phyloP scores from a whole-genome alignment of 2,113 vertebrate species.

The Cheirogaleus medius region DNA sequence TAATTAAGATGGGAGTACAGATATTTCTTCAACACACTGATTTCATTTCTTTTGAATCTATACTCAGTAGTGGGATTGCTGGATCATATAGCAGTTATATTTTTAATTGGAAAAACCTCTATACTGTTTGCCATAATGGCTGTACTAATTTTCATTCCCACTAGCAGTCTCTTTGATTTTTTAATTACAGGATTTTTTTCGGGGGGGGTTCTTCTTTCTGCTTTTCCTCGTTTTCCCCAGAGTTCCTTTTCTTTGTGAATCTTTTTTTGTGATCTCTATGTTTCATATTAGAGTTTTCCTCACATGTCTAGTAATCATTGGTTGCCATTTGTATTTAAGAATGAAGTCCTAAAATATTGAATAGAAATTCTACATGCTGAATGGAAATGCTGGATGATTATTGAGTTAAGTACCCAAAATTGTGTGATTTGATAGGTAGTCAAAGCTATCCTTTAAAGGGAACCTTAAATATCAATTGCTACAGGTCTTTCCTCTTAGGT shows the following conservation, averaged over 20 bases:
- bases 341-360: neutral
- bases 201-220: neutral
- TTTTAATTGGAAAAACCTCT: too few relatives aligned
- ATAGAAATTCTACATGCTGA: neutral
- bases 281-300: neutral
- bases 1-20: too few relatives aligned
- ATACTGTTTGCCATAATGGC: too few relatives aligned
- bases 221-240: neutral
- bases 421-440: neutral
- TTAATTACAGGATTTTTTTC: neutral
- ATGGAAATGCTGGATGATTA: neutral
- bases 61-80: too few relatives aligned
- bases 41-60: too few relatives aligned
- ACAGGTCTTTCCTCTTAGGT: neutral
- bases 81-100: too few relatives aligned
- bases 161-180: neutral
- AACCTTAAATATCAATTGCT: neutral
- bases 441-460: neutral
- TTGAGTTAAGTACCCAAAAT: neutral
- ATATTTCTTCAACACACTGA: too few relatives aligned
- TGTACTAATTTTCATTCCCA: too few relatives aligned
- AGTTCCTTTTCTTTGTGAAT: neutral
- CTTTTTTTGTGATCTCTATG: neutral
- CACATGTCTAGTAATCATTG: neutral
- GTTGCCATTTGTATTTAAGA: neutral